Percentiles rank a stretch among this genome's conserved stretches.
Conservation (phyloP, 2,797 vertebrate genomes). For the Alectoris magna region DNA sequence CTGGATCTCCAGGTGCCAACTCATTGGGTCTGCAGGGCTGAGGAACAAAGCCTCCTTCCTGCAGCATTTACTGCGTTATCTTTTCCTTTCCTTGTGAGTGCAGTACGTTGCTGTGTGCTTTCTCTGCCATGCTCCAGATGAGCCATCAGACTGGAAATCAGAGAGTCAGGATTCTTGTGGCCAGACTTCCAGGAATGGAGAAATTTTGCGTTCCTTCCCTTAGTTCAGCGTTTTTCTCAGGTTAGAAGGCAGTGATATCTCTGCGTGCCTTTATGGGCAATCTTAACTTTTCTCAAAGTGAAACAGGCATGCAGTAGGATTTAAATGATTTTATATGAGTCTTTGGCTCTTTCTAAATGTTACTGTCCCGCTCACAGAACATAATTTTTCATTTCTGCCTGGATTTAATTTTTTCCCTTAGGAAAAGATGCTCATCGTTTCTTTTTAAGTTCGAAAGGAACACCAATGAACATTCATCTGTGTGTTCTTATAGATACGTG, state of each 20-base stretch:
- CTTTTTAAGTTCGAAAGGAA: neutral
- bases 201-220: neutral
- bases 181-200: neutral
- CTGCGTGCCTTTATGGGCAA: neutral
- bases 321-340: neutral
- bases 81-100: neutral
- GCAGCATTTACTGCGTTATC: neutral
- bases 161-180: neutral
- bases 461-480: neutral
- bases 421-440: neutral
- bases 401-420: neutral
- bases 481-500: neutral
- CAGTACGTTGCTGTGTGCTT: neutral
- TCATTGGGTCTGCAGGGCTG: accelerated
- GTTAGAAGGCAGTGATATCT: neutral
- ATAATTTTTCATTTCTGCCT: neutral
- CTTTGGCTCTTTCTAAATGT: neutral
- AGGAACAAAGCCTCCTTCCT: neutral
- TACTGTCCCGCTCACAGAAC: neutral
- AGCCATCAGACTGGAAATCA: neutral
- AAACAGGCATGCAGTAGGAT: neutral
- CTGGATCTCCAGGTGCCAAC: accelerated
- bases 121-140: neutral
- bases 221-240: neutral
- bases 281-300: neutral